A percentile compares a stretch with the other conserved stretches of the same genome.
Conservation (phyloP, 2,888 invertebrate species). For the Papilio demoleus region DNA sequence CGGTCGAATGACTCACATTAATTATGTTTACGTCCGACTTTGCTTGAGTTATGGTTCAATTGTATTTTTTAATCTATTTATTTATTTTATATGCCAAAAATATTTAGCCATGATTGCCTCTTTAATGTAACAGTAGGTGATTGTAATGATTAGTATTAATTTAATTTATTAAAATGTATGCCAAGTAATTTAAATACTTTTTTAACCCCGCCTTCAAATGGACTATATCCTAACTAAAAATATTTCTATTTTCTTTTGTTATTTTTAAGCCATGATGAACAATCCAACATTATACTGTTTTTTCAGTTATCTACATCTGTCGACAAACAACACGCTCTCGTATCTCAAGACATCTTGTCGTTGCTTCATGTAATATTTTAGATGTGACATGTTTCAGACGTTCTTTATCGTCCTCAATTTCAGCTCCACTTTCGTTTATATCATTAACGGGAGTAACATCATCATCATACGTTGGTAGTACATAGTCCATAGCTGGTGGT, state of each 20-base stretch:
- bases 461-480: constrained; percentile 19
- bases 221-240: no score
- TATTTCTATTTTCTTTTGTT: no score
- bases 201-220: background rate
- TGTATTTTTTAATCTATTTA: background rate
- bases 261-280: no score
- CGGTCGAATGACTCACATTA: background rate
- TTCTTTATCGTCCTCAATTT: constrained; percentile 20
- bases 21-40: constrained; percentile 11
- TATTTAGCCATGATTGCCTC: constrained; percentile 36
- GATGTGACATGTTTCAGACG: constrained; percentile 20
- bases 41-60: background rate
- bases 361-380: background rate
- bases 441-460: background rate
- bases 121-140: constrained; percentile 14
- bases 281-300: no score
- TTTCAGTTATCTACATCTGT: constrained; percentile 42
- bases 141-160: background rate
- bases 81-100: constrained; percentile 30
- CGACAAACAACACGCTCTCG: constrained; percentile 59
- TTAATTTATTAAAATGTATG: constrained; percentile 1
- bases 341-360: constrained; percentile 58
- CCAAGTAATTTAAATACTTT: background rate
- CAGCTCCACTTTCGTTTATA: constrained; percentile 13
- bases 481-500: constrained; percentile 48